Evolutionary conservation across 2,113 vertebrate genomes (phyloP).

Genomic region (Urocolius indicus): DNA sequence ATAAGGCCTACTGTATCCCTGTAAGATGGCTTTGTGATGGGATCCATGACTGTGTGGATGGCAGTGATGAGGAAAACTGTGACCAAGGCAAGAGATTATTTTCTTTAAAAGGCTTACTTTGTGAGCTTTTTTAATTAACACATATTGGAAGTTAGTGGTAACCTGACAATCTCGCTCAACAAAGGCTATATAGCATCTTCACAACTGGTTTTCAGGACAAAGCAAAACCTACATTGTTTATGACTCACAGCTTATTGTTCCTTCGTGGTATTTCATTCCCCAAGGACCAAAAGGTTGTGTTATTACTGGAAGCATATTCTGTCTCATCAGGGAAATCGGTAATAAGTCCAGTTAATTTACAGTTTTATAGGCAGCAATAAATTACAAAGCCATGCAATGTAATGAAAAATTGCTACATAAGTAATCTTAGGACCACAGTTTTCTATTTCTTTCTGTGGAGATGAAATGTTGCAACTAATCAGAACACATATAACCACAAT

Average conservation of each 20-base stretch:
- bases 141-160: not conserved
- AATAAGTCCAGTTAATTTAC: constrained; percentile 8
- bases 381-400: not conserved
- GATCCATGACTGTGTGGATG: constrained; percentile 92
- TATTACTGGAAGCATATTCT: not conserved
- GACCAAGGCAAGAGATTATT: constrained; percentile 71
- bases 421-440: not conserved
- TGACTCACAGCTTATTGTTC: not conserved
- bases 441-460: not conserved
- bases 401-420: not conserved
- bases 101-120: not conserved
- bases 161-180: not conserved
- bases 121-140: not conserved
- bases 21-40: constrained; percentile 94
- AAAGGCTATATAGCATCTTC: not conserved
- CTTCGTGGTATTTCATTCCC: not conserved
- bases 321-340: not conserved
- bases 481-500: not conserved
- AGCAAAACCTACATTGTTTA: not conserved
- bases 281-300: not conserved
- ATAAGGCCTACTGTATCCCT: constrained; percentile 93
- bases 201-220: not conserved
- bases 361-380: not conserved
- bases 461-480: not conserved
- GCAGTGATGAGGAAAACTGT: constrained; percentile 94